Evolutionary conservation across 2,113 vertebrate genomes (phyloP).

Genomic region (Stigmatopora nigra): DNA sequence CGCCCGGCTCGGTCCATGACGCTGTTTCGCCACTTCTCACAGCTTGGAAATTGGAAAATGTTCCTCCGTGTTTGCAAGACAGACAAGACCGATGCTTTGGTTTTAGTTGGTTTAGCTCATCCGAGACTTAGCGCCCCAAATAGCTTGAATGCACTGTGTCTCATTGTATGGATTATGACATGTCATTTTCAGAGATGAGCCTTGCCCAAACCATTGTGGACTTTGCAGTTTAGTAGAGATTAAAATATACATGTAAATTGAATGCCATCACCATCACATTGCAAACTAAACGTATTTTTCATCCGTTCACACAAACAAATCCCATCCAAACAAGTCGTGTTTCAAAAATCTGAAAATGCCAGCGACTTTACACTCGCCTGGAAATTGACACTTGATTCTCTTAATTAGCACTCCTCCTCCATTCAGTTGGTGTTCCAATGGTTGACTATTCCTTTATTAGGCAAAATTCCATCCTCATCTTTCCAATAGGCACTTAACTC

Average conservation of each 20-base stretch:
- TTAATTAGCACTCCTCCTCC: slow-evolving; percentile 69
- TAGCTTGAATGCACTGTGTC: slow-evolving; percentile 56
- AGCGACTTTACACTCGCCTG: slow-evolving; percentile 45
- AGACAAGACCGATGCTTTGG: slow-evolving; percentile 48
- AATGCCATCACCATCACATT: slow-evolving; percentile 41
- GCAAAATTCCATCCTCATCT: slow-evolving; percentile 69
- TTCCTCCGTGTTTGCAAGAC: slow-evolving; percentile 48
- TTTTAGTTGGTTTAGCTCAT: slow-evolving; percentile 54
- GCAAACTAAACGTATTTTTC: slow-evolving; percentile 42
- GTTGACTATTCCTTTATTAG: slow-evolving; percentile 73
- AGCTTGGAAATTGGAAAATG: slow-evolving; percentile 59
- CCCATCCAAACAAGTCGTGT: slow-evolving; percentile 33
- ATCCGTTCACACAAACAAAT: slow-evolving; percentile 32
- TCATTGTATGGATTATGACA: slow-evolving; percentile 45
- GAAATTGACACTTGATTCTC: slow-evolving; percentile 70
- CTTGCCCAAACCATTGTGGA: slow-evolving; percentile 31
- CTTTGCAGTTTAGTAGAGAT: slow-evolving; percentile 43
- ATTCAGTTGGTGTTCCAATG: slow-evolving; percentile 67
- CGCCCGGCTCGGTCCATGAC: slow-evolving; percentile 62
- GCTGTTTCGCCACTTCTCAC: slow-evolving; percentile 61
- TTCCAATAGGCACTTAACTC: slow-evolving; percentile 73
- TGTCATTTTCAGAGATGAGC: slow-evolving; percentile 48
- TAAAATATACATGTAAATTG: slow-evolving; percentile 59
- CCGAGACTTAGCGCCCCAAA: slow-evolving; percentile 59
- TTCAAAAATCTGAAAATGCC: slow-evolving; percentile 28